Percentiles rank a stretch among this genome's conserved stretches.
Conservation (phyloP, 2,888 invertebrate species). For the Eupithecia centaureata region DNA sequence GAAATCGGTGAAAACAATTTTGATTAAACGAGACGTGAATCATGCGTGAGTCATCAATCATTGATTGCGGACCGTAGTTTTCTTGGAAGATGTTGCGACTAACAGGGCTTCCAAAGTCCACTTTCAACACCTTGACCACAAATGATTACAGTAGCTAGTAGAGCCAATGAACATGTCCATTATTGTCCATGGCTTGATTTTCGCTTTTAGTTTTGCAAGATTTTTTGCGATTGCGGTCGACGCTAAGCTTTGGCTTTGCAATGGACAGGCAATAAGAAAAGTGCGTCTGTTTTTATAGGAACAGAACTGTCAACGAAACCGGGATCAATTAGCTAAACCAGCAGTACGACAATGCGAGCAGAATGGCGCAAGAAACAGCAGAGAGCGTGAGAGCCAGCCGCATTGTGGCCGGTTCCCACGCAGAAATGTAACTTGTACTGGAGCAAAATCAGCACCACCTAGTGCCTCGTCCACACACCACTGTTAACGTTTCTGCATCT, state of each 20-base stretch:
- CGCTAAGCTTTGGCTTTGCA: neutral
- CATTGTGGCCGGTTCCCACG: constrained; percentile 77
- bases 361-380: constrained; percentile 75
- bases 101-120: constrained; percentile 45
- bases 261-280: constrained; percentile 11
- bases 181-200: neutral
- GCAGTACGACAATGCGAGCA: constrained; percentile 52
- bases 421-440: constrained; percentile 66
- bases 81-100: constrained; percentile 52
- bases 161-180: neutral
- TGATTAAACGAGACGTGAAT: constrained; percentile 46
- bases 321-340: constrained; percentile 52
- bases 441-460: constrained; percentile 54
- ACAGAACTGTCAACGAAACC: constrained; percentile 46
- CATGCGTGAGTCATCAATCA: constrained; percentile 59
- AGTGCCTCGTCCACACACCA: constrained; percentile 21
- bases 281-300: constrained; percentile 29
- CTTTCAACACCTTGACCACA: constrained; percentile 25
- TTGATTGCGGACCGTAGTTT: constrained; percentile 45
- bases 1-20: constrained; percentile 47
- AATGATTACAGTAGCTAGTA: constrained; percentile 17
- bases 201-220: neutral
- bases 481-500: neutral
- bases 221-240: neutral
- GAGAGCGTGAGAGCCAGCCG: constrained; percentile 72